Evolutionary conservation across 1,140 invertebrate species (phyloP).

Genomic region (Ceratina japonica): DNA sequence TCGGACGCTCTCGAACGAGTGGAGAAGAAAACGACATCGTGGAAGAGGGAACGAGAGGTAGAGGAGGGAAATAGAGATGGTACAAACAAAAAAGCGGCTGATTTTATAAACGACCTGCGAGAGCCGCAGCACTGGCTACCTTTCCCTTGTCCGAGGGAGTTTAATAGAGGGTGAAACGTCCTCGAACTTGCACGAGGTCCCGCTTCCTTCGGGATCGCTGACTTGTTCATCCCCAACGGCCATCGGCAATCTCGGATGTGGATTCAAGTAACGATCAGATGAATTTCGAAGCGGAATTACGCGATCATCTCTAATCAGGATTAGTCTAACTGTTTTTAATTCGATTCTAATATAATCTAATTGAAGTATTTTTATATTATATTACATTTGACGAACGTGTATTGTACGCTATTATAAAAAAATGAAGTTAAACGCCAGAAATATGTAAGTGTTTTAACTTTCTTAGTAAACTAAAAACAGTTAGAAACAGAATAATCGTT

Average conservation of each 20-base stretch:
- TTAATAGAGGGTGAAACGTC: constrained; percentile 80
- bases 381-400: no score
- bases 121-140: constrained; percentile 71
- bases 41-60: not conserved
- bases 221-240: constrained; percentile 53
- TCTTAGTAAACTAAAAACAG: no score
- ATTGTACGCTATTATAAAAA: no score
- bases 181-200: constrained; percentile 65
- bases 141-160: constrained; percentile 78
- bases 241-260: constrained; percentile 59
- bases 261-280: constrained; percentile 31
- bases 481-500: no score
- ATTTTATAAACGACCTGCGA: constrained; percentile 70
- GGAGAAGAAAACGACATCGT: not conserved
- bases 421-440: no score
- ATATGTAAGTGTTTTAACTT: no score
- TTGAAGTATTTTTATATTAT: no score
- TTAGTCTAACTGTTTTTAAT: not conserved
- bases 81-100: constrained; percentile 55
- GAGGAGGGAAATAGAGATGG: constrained; percentile 1
- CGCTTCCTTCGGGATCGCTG: constrained; percentile 50
- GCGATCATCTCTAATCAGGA: constrained; percentile 27
- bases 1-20: constrained; percentile 31
- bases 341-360: constrained; percentile 6
- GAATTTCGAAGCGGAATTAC: constrained; percentile 43